Base-by-base conservation (phyloP, 2,797 vertebrate species). In the Chaunax sp. region DNA sequence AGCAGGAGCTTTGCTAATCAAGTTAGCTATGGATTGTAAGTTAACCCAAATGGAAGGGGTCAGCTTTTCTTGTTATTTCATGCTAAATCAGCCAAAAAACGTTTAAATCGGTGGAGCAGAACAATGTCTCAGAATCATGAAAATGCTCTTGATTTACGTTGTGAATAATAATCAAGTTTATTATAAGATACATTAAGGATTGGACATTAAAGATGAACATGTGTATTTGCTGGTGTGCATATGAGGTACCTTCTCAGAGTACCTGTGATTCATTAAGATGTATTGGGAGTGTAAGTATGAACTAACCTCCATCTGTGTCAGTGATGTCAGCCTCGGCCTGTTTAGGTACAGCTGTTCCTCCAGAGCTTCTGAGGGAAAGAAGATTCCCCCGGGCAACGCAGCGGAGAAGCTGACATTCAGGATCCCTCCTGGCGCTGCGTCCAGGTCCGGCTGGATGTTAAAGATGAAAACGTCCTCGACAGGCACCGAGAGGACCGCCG, bases 291-390 rank as follows among this genome's bases (percentile, higher is more conserved):
- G 43, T 72, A 44, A 64, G 51, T 3, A 28, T 26, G 33, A 44
- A 41, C 82, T 25, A 54, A 94, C 94, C 92, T 98, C 96, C 89
- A 99, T 94, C 90, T 98, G 96, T 18, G 97, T 97, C 73, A 97
- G 93, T 0, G 96, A 94, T 0, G 96, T 97, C 46, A 99, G 92
- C 1, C 92, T 93, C 10, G 95, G 97, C 58, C 98, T 95, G 87
- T 96, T 98, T 88, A 99, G 96, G 88, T 99, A 99, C 64, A 99
- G 93, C 87, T 98, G 97, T 72, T 99, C 98, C 92, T 99, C 97
- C 88, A 99, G 94, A 64, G 97, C 95, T 83, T 99, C 98, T 0
- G 98, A 98, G 63, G 96, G 96, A 86, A 99, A 97, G 91, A 96
- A 98, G 75, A 94, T 94, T 19, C 96, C 93, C 0, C 95, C 94